Evolutionary conservation across 2,888 invertebrate species (phyloP).

Genomic region (Lacanobia wlatinum): DNA sequence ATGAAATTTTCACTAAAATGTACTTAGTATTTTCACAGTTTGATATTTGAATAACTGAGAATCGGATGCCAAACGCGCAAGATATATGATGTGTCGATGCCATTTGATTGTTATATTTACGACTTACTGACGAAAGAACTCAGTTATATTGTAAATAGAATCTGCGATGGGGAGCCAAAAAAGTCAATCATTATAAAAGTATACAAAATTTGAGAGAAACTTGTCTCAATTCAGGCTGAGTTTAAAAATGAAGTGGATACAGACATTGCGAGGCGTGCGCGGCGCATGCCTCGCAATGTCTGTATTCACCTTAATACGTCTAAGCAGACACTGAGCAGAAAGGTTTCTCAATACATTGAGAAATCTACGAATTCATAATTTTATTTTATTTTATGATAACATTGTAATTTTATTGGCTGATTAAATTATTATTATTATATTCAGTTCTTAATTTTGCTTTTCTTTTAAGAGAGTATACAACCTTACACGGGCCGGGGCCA

Average conservation of each 20-base stretch:
- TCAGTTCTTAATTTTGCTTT: not conserved
- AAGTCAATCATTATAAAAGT: not conserved
- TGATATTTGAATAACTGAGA: slow-evolving; percentile 30
- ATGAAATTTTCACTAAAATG: slow-evolving; percentile 20
- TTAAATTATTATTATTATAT: not conserved
- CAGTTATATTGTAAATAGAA: not conserved
- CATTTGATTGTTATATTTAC: slow-evolving; percentile 41
- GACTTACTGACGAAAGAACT: slow-evolving; percentile 26
- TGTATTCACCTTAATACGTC: too few species aligned
- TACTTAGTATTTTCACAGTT: slow-evolving; percentile 38
- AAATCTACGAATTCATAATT: too few species aligned
- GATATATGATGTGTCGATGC: slow-evolving; percentile 43
- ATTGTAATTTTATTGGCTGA: not conserved
- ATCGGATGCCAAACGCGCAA: slow-evolving; percentile 56
- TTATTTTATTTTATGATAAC: too few species aligned
- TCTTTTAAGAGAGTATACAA: not conserved
- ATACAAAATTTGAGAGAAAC: not conserved
- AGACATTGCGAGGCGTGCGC: too few species aligned
- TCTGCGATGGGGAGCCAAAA: not conserved
- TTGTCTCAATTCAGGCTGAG: not conserved
- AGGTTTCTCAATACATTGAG: not conserved
- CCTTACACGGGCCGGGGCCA: too few species aligned
- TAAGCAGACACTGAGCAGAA: too few species aligned
- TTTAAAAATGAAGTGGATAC: too few species aligned
- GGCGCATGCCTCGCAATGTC: too few species aligned